phyloP scores from a whole-genome alignment of 1,140 invertebrate species.

The Meteorus sp. region DNA sequence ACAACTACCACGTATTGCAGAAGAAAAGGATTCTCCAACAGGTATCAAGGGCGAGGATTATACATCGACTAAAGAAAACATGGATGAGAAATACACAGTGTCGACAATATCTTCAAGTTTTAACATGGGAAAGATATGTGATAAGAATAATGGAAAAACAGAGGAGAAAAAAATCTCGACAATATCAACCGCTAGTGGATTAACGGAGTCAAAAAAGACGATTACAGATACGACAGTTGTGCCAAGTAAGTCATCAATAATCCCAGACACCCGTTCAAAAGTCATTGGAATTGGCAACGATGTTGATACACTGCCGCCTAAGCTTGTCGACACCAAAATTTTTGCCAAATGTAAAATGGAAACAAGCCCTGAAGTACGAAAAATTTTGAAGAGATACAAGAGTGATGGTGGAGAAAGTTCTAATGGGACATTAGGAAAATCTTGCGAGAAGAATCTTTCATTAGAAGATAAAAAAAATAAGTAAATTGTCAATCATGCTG shows the following conservation, averaged over 20 bases:
- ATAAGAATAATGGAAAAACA: constrained; percentile 13
- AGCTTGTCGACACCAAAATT: constrained; percentile 20
- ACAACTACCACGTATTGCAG: constrained; percentile 72
- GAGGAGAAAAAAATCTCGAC: too few species aligned
- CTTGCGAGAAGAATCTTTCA: constrained; percentile 22
- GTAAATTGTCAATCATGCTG: constrained; percentile 14
- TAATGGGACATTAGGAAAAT: neutral
- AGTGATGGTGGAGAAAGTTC: constrained; percentile 28
- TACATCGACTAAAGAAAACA: constrained; percentile 29
- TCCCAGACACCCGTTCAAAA: neutral
- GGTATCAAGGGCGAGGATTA: constrained; percentile 55
- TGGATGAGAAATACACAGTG: constrained; percentile 6
- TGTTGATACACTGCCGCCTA: neutral
- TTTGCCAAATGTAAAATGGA: constrained; percentile 31
- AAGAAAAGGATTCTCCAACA: constrained; percentile 83
- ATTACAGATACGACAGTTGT: neutral
- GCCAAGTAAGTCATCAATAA: neutral
- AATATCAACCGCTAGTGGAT: too few species aligned
- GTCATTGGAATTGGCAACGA: neutral
- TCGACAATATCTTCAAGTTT: neutral
- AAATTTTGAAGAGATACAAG: constrained; percentile 39
- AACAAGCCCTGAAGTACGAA: constrained; percentile 31
- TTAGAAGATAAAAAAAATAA: constrained; percentile 39
- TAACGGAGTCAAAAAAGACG: too few species aligned
- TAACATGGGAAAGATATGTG: neutral